phyloP scores from a whole-genome alignment of 2,888 invertebrate genomes.

The Epiblema foenella region DNA sequence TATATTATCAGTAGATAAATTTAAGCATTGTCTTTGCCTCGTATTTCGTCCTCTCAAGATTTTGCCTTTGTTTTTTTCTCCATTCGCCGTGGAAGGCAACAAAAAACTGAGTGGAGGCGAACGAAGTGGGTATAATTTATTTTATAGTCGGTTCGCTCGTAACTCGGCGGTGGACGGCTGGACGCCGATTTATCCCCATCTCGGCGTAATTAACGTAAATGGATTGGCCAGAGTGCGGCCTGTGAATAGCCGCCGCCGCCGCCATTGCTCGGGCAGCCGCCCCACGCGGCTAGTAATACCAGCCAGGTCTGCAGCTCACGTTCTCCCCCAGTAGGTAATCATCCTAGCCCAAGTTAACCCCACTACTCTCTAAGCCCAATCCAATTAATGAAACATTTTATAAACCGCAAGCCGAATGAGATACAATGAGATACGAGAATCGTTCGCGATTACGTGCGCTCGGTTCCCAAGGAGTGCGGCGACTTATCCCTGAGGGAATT shows the following conservation, averaged over 20 bases:
- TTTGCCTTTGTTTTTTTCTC: conserved; percentile 79
- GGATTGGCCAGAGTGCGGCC: conserved; percentile 79
- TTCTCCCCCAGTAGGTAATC: conserved; percentile 45
- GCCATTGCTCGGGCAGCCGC: conserved; percentile 52
- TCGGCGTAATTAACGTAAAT: conserved; percentile 84
- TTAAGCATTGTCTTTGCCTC: conserved; percentile 85
- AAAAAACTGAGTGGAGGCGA: conserved; percentile 84
- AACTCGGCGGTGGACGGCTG: conserved; percentile 83
- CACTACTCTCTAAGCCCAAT: conserved; percentile 54
- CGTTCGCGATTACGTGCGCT: conserved; percentile 72
- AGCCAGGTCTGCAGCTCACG: conserved; percentile 39
- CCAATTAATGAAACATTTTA: conserved; percentile 71
- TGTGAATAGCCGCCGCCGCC: conserved; percentile 66
- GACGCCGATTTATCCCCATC: conserved; percentile 84
- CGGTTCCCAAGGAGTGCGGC: conserved; percentile 72
- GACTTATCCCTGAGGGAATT: conserved; percentile 80
- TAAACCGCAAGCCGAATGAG: conserved; percentile 74
- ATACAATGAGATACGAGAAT: conserved; percentile 68
- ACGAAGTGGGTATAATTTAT: conserved; percentile 85
- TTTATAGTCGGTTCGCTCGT: conserved; percentile 84
- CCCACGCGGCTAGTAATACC: conserved; percentile 46
- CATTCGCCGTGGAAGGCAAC: conserved; percentile 73
- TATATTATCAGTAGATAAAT: conserved; percentile 86
- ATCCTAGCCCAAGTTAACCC: conserved; percentile 46
- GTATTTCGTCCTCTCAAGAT: conserved; percentile 83